A percentile compares a stretch with the other conserved stretches of the same genome.
These are phyloP conservation scores for Nephotettix cincticeps DNA, from an alignment of 1,140 invertebrate genomes.

Conservation along the genomic window DNA sequence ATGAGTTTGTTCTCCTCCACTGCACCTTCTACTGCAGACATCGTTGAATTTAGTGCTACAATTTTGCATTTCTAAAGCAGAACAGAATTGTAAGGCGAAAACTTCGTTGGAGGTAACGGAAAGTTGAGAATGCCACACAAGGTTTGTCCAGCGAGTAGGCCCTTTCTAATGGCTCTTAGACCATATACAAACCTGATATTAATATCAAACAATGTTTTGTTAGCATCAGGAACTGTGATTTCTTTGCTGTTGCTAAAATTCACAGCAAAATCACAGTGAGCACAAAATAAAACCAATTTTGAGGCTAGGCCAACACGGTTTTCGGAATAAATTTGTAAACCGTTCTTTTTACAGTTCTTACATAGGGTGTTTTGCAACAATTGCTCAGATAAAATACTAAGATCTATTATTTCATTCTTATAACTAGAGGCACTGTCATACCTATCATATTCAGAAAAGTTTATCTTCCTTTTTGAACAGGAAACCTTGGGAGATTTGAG, in stretches of 20 bases:
- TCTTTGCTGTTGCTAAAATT: constrained; percentile 22
- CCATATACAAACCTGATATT: constrained; percentile 35
- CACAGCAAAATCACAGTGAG: constrained; percentile 8
- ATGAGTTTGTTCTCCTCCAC: neutral
- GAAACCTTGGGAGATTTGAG: too few species aligned
- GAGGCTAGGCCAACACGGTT: neutral
- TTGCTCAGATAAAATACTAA: neutral
- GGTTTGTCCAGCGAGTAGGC: constrained; percentile 25
- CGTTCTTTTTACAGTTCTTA: constrained; percentile 1
- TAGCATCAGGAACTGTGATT: constrained; percentile 5
- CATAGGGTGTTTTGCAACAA: neutral
- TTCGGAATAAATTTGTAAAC: neutral
- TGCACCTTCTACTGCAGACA: constrained; percentile 13
- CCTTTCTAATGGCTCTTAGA: constrained; percentile 35
- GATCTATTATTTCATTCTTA: neutral
- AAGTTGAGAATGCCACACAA: constrained; percentile 18
- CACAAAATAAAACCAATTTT: constrained; percentile 16
- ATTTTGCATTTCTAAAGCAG: neutral
- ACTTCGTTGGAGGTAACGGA: neutral
- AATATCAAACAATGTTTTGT: constrained; percentile 33
- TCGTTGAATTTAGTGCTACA: constrained; percentile 11
- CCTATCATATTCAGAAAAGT: too few species aligned
- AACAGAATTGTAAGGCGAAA: neutral
- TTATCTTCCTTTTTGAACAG: too few species aligned
- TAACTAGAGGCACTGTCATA: too few species aligned